Evolutionary conservation across 2,797 vertebrate genomes (phyloP), one percentile per base, ranked within the genome.

Genomic region (Delichon dasypus): DNA sequence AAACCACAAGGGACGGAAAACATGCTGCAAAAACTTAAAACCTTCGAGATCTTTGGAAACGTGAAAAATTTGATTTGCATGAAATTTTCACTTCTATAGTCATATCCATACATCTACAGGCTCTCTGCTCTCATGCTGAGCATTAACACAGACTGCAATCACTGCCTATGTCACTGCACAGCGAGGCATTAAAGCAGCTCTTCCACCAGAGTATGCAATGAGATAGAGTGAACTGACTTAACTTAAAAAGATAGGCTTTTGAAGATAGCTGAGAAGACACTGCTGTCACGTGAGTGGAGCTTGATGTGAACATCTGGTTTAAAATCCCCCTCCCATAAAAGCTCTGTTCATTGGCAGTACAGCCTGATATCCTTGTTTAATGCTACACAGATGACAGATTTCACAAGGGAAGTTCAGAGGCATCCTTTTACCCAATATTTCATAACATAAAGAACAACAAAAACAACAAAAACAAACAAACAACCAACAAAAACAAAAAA

Each of bases 211-310:
- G 13, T 13, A 64, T 64, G 42, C 79, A 90, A 65, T 29, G 50
- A 66, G 60, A 79, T 61, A 84, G 55, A 85, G 38, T 55, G 55
- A 93, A 80, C 13, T 3, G 0, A 83, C 44, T 88, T 74, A 47
- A 96, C 7, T 89, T 89, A 75, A 88, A 91, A 45, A 82, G 88
- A 89, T 15, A 83, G 48, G 68, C 45, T 57, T 76, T 64, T 66
- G 26, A 94, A 90, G 70, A 95, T 71, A 89, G 66, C 36, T 86
- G 44, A 67, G 0, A 1, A 93, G 74, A 79, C 21, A 34, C 25
- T 42, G 47, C 70, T 84, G 85, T 70, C 67, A 44, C 2, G 27
- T 66, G 48, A 94, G 50, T 26, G 67, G 85, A 93, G 42, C 25
- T 76, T 72, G 38, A 88, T 60, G 61, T 34, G 66, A 40, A 21